phyloP scores from a whole-genome alignment of 1,140 invertebrate genomes.

The Pissodes strobi region DNA sequence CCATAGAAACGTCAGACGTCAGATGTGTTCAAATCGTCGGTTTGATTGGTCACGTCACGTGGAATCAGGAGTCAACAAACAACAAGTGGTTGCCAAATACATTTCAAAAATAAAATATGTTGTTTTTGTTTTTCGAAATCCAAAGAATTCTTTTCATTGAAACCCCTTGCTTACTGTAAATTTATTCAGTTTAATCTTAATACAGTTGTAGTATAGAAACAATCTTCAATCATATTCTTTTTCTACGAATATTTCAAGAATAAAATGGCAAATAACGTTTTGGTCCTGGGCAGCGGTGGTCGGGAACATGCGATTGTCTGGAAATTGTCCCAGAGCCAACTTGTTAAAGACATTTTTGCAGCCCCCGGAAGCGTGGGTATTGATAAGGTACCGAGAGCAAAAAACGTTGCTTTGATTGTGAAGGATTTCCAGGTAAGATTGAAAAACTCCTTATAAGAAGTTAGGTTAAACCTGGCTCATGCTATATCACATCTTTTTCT shows the following conservation, averaged over 20 bases:
- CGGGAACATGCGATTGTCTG: constrained; percentile 93
- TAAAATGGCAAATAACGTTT: constrained; percentile 62
- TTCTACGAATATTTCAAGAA: constrained; percentile 26
- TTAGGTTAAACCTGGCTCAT: neutral
- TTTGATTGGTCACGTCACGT: constrained; percentile 22
- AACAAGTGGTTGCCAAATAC: constrained; percentile 17
- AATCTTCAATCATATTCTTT: constrained; percentile 21
- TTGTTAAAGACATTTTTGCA: constrained; percentile 76
- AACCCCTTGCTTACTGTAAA: neutral
- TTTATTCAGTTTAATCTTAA: neutral
- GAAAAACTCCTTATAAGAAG: too few relatives aligned
- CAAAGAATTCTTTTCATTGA: neutral
- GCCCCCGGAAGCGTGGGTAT: constrained; percentile 93
- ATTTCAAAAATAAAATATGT: constrained; percentile 14
- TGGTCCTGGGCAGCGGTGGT: constrained; percentile 92
- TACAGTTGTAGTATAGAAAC: neutral
- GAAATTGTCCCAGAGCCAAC: constrained; percentile 83
- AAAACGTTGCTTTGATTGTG: constrained; percentile 65
- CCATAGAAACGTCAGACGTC: neutral
- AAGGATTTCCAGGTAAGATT: constrained; percentile 71
- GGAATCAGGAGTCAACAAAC: too few relatives aligned
- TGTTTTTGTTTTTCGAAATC: neutral
- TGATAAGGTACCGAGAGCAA: constrained; percentile 66
- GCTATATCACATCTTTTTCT: too few relatives aligned
- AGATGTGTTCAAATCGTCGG: neutral